phyloP scores from a whole-genome alignment of 2,888 invertebrate genomes.

The Pristionchus mayeri region DNA sequence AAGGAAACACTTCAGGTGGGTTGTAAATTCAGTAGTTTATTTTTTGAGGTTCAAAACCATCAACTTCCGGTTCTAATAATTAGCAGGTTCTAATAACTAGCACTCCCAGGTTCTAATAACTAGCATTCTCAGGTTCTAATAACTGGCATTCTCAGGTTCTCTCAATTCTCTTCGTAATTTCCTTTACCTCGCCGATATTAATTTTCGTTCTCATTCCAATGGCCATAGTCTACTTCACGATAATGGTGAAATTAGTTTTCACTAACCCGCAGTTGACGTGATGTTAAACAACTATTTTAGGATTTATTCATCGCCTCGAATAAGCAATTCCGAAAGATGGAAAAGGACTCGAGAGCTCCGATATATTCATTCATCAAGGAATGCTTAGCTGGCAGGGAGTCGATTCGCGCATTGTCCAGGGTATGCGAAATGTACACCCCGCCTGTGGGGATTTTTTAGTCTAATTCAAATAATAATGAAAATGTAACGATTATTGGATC shows the following conservation, averaged over 20 bases:
- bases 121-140: too few relatives aligned
- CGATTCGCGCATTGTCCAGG: background rate
- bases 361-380: background rate
- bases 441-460: background rate
- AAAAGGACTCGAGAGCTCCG: background rate
- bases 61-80: too few relatives aligned
- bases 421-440: too few relatives aligned
- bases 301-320: background rate
- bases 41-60: too few relatives aligned
- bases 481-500: too few relatives aligned
- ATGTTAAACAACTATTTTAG: background rate
- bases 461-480: too few relatives aligned
- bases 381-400: background rate
- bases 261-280: background rate
- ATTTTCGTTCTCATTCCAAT: constrained; percentile 62
- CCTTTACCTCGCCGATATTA: constrained; percentile 63
- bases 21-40: too few relatives aligned
- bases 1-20: background rate
- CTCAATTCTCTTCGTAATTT: constrained; percentile 57
- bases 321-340: background rate
- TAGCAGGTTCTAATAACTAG: too few relatives aligned
- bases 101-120: too few relatives aligned
- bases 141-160: constrained; percentile 46
- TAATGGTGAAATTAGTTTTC: constrained; percentile 61
- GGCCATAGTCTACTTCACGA: constrained; percentile 59